Evolutionary conservation across 2,888 invertebrate genomes (phyloP), one percentile per base, ranked within the genome.

Genomic region (Autographa pulchrina): DNA sequence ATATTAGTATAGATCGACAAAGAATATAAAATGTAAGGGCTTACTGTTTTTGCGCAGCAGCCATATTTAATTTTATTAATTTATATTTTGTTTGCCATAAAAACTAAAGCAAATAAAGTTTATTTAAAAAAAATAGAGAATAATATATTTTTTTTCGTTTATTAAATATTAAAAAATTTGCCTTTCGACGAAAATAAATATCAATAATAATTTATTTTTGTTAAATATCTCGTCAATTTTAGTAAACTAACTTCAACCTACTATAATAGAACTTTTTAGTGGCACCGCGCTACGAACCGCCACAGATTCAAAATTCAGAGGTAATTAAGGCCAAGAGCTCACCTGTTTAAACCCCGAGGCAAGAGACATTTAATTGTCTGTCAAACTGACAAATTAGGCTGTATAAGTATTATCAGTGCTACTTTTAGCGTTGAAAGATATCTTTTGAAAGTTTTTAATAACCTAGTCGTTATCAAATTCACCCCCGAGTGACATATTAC

Each of bases 271-370:
- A 18, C 38, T 25, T 5, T 14, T 13, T 52, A 7, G 31, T 65
- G 18, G 62, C 64, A 52, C 61, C 48, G 64, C 64, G 54, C 59
- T 61, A 72, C 48, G n/a, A 69, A 62, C 62, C 48, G 32, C 73
- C 56, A 80, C 73, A 80, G 77, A 80, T 68, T 65, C 81, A 80
- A 74, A 80, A 78, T 65, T 56, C 65, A 61, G 43, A 70, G 59
- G 84, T 84, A 82, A 83, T 83, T 83, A 80, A 84, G 82, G 82
- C 65, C 82, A 83, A 63, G 68, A 77, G 77, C 74, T 74, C 82
- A 83, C 84, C 82, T 83, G 82, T 81, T 79, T 68, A 62, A 60
- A 80, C 75, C 74, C 74, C 63, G 65, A 65, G 75, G 77, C 77
- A 52, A 73, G 68, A 73, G 65, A 79, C 74, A 73, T 77, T 61